phyloP scores from a whole-genome alignment of 2,113 vertebrate genomes.

The Ceratotherium simum region DNA sequence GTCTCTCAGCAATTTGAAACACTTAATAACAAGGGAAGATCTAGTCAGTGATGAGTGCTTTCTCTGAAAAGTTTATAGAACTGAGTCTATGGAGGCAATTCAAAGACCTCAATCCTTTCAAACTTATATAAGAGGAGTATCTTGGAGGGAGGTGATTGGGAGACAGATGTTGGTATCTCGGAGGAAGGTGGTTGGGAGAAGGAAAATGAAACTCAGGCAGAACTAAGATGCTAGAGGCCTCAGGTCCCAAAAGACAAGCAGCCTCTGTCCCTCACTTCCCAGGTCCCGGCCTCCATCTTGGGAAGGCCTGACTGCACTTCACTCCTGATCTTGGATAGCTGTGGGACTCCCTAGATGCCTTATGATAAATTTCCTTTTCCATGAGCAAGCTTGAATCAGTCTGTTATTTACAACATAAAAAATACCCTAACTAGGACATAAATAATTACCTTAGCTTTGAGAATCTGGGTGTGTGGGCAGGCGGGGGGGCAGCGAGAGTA shows the following conservation, averaged over 20 bases:
- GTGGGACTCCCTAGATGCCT: neutral
- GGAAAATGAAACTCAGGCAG: neutral
- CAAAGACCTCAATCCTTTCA: neutral
- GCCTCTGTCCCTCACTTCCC: neutral
- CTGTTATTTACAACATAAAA: neutral
- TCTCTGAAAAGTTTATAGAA: neutral
- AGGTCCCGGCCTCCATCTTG: neutral
- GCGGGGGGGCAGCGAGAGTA: neutral
- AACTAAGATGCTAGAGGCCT: neutral
- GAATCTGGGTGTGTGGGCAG: neutral
- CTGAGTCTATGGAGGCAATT: neutral
- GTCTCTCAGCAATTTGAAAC: neutral
- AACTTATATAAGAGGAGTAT: neutral
- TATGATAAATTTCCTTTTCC: neutral
- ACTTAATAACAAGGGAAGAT: neutral
- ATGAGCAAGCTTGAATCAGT: neutral
- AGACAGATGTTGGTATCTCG: neutral
- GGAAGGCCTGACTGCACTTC: neutral
- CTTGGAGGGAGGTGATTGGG: neutral
- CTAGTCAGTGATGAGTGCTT: neutral
- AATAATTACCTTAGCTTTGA: neutral
- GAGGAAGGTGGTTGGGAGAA: accelerated
- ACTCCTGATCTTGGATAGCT: neutral
- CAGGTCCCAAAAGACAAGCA: accelerated
- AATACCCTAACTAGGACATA: neutral